These are phyloP conservation scores for Nomada lathburiana DNA, from an alignment of 2,888 invertebrate species.

Conservation along the genomic window DNA sequence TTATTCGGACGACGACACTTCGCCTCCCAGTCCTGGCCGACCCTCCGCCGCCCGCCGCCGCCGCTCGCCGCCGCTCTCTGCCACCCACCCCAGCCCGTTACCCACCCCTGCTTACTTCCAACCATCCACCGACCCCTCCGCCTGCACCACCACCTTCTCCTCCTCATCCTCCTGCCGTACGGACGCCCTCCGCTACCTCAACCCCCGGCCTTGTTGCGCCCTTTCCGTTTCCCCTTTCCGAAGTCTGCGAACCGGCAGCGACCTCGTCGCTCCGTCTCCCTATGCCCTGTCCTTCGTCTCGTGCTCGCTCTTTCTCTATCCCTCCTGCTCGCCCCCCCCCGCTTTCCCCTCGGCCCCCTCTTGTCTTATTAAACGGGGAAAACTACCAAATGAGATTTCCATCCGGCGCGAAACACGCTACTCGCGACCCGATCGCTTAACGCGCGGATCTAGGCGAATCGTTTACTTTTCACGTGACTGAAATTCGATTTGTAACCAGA, in stretches of 20 bases:
- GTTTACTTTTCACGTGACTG: slow-evolving; percentile 68
- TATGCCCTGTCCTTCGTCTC: slow-evolving; percentile 28
- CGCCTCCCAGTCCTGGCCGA: slow-evolving; percentile 81
- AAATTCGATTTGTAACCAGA: slow-evolving; percentile 63
- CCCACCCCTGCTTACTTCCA: slow-evolving; percentile 70
- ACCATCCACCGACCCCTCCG: slow-evolving; percentile 69
- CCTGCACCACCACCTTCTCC: slow-evolving; percentile 52
- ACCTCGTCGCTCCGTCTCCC: slow-evolving; percentile 74
- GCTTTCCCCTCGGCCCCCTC: slow-evolving; percentile 9
- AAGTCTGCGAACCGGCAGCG: slow-evolving; percentile 76
- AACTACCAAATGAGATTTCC: slow-evolving; percentile 75
- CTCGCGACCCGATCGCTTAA: slow-evolving; percentile 56
- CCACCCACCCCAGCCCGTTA: slow-evolving; percentile 71
- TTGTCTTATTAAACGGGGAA: slow-evolving; percentile 73
- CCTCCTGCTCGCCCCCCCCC: no score
- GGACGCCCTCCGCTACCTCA: slow-evolving; percentile 67
- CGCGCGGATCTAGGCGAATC: slow-evolving; percentile 59
- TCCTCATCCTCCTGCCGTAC: slow-evolving; percentile 67
- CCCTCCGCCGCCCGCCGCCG: slow-evolving; percentile 68
- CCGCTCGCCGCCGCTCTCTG: slow-evolving; percentile 70
- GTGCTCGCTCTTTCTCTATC: background rate
- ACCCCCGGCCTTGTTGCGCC: slow-evolving; percentile 71
- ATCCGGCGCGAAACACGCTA: slow-evolving; percentile 70
- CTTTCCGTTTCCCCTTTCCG: slow-evolving; percentile 74
- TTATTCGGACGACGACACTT: slow-evolving; percentile 85